Base-by-base conservation (phyloP, 1,140 invertebrate genomes). In the Zaprionus camerounensis region DNA sequence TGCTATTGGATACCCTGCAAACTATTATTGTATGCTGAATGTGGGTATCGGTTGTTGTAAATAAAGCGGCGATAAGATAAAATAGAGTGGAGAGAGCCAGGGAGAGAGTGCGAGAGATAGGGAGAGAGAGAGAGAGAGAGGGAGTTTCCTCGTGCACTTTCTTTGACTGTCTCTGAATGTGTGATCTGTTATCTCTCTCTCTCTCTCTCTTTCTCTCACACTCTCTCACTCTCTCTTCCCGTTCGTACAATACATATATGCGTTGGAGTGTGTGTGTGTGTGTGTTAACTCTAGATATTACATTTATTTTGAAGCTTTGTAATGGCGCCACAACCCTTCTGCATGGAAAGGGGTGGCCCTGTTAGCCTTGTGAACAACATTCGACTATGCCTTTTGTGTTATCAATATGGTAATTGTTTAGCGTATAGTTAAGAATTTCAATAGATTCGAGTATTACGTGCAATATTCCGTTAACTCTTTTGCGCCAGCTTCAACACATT, bases 391-490 rank as follows among this genome's bases (percentile, higher is more conserved):
- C 56, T 31, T 46, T 44, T 57, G 17, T 41, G 13, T 64, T 31
- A 64, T 36, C 12, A 38, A 55, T 65, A 36, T 58, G 24, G 65
- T 24, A 58, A 49, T 68, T 58, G 53, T 46, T 51, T 65, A 66
- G 63, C 34, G 28, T 41, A 53, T 41, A 69, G 56, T 74, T 56
- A 53, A 67, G 38, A 64, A 17, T 75, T 75, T 58, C 55, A 65
- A 51, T 65, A 65, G 38, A 62, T 58, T 15, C 58, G 59, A 75
- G 72, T 76, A 71, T 76, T 76, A 38, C 20, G 59, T 75, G 61
- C 51, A 38, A 41, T 65, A 41, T 65, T 11, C 46, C 46, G 41
- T 44, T 46, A 46, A 46, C 41, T 38, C 36, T 15, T 17, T 9
- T n/a, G 41, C n/a, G 38, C 41, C 61, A 22, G 31, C n/a, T 59